Conservation (phyloP, 2,113 vertebrate species). For the Orientallactaga bullata region DNA sequence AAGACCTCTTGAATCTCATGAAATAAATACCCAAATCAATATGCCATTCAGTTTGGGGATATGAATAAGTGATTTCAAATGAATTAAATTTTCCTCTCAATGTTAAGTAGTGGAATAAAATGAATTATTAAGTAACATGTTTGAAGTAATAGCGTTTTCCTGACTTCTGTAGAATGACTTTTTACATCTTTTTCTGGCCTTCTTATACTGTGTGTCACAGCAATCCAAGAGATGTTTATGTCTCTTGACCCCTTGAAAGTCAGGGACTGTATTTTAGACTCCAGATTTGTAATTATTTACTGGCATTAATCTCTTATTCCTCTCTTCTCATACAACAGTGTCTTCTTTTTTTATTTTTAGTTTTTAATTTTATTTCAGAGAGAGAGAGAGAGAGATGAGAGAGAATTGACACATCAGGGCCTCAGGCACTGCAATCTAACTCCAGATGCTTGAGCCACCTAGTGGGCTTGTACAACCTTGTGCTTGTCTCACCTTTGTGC, state of each 20-base stretch:
- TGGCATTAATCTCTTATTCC: background rate
- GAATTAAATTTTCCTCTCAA: constrained; percentile 74
- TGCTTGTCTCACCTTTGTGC: too few relatives aligned
- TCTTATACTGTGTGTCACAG: background rate
- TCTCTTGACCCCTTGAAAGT: background rate
- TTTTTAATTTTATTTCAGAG: too few relatives aligned
- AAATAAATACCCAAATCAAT: constrained; percentile 74
- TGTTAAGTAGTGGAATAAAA: constrained; percentile 58
- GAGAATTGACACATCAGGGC: too few relatives aligned
- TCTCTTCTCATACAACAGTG: background rate
- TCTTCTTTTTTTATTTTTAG: background rate
- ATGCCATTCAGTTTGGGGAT: constrained; percentile 60
- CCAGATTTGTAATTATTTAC: background rate
- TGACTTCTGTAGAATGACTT: constrained; percentile 38
- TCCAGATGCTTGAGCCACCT: too few relatives aligned
- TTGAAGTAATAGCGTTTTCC: constrained; percentile 51
- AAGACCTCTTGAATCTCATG: constrained; percentile 66
- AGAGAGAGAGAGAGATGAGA: too few relatives aligned
- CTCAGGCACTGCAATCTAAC: too few relatives aligned
- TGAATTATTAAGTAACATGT: constrained; percentile 66
- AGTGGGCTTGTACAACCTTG: too few relatives aligned
- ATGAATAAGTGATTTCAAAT: constrained; percentile 78
- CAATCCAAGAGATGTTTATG: background rate
- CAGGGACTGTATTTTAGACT: background rate
- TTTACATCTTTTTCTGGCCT: constrained; percentile 30